Base-by-base conservation (phyloP, 2,113 vertebrate species). In the Caranx ignobilis region DNA sequence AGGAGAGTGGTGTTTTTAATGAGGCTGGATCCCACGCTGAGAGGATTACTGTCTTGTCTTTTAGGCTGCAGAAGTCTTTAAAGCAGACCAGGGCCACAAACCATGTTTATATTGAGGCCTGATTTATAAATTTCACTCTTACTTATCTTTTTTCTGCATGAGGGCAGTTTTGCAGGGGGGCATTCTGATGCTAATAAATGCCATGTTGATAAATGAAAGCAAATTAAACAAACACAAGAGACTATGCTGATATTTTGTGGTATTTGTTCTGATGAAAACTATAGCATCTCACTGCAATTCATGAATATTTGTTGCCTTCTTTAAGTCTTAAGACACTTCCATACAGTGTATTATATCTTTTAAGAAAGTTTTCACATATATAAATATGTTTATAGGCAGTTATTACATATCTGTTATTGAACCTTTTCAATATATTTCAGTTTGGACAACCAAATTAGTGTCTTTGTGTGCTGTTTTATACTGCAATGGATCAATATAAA, bases 11-110 rank as follows among this genome's bases (percentile, higher is more conserved):
- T 60, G 84, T 76, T 92, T 69, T 89, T 91, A 92, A 92, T 91
- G 90, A 91, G 89, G 75, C 68, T 37, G 71, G 81, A 61, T 92
- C 89, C 73, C 92, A 93, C 84, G 65, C 88, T 83, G 88, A 67
- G 84, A 86, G 88, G 88, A 93, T 89, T 91, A 90, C 39, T 56
- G 54, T 77, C 80, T 86, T 83, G 83, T 91, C 69, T 75, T 79
- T 67, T 62, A 52, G 64, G 63, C 71, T 66, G 70, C 47, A 82
- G 86, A 77, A 56, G 57, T 76, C 50, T 79, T 75, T 85, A 62
- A 68, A 54, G 35, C 16, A 69, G 55, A 77, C 37, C 72, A 67
- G 6, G 68, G 35, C 11, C 48, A 67, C 31, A 79, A 75, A 63
- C 37, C 62, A 50, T 72, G 54, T 69, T 71, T 83, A 75, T 45